phyloP scores from a whole-genome alignment of 2,797 vertebrate species.

The Mareca penelope region DNA sequence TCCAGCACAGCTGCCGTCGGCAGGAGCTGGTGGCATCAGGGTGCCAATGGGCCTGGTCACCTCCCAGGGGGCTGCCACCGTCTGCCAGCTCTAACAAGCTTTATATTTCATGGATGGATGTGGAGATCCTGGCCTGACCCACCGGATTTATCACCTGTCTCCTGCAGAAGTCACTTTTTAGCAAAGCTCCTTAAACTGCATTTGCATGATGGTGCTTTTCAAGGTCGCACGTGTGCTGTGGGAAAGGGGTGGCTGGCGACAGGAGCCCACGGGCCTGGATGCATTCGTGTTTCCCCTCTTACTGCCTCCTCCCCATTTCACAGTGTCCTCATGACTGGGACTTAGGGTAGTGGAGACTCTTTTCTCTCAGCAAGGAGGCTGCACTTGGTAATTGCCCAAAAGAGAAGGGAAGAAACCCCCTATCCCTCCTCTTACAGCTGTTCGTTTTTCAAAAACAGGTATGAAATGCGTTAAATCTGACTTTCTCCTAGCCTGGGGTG shows the following conservation, averaged over 20 bases:
- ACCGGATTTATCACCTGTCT: neutral
- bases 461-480: neutral
- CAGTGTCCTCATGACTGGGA: neutral
- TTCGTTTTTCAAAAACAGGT: neutral
- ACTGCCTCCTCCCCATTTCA: neutral
- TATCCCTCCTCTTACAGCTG: neutral
- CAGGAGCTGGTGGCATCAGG: constrained; percentile 25
- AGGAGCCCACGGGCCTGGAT: neutral
- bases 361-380: neutral
- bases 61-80: neutral
- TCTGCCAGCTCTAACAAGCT: neutral
- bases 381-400: too few relatives aligned
- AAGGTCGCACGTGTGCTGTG: too few relatives aligned
- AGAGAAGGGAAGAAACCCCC: neutral
- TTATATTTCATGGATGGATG: neutral
- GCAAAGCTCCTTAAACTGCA: too few relatives aligned
- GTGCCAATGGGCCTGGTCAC: constrained; percentile 23
- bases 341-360: neutral
- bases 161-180: neutral
- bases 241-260: neutral
- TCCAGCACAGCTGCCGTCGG: constrained; percentile 36
- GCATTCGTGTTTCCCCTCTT: neutral
- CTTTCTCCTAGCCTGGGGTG: neutral
- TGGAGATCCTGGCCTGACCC: neutral
- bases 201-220: neutral